Evolutionary conservation across 2,888 invertebrate species (phyloP), one percentile per base, ranked within the genome.

Genomic region (Drosophila paramelanica): DNA sequence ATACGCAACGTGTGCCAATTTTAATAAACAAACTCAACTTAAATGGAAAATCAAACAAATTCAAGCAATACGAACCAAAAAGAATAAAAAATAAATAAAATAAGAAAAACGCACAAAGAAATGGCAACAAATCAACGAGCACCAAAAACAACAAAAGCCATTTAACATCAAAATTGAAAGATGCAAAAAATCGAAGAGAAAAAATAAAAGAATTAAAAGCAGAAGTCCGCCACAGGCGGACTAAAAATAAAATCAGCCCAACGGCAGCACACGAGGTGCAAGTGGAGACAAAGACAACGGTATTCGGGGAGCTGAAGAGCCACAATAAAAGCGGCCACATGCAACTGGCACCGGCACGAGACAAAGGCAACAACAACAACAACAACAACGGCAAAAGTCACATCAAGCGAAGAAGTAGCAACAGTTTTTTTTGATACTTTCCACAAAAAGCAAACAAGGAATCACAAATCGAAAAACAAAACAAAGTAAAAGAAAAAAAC

Each of bases 1-100:
- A 88, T 83, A 88, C 88, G 88, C 81, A 70, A 57, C 71, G 83
- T 83, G 79, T 85, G 89, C 85, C 89, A 85, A 88, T 88, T 81
- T 89, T 74, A 77, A 77, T 85, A 89, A 81, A 81, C 89, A 85
- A 85, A 85, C 89, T 74, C 67, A 73, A 68, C 84, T 84, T 85
- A 79, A 85, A 88, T 85, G 87, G 81, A 84, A 88, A 84, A 77
- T 81, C 89, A 85, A 85, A 85, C 87, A 88, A 73, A 86, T 62
- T 72, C 73, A 67, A 62, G 68, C 52, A 51, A 58, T 57, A 49
- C 52, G 43, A 71, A 46, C 66, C 77, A 67, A 62, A 46, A 23
- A 4, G 62, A 17, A 17, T 17, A 17, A 17, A 71, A 27, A 31
- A 39, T n/a, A 42, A 60, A 41, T n/a, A 11, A 36, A 10, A 13